Evolutionary conservation across 2,113 vertebrate genomes (phyloP), one percentile per base, ranked within the genome.

Genomic region (Salvelinus namaycush): DNA sequence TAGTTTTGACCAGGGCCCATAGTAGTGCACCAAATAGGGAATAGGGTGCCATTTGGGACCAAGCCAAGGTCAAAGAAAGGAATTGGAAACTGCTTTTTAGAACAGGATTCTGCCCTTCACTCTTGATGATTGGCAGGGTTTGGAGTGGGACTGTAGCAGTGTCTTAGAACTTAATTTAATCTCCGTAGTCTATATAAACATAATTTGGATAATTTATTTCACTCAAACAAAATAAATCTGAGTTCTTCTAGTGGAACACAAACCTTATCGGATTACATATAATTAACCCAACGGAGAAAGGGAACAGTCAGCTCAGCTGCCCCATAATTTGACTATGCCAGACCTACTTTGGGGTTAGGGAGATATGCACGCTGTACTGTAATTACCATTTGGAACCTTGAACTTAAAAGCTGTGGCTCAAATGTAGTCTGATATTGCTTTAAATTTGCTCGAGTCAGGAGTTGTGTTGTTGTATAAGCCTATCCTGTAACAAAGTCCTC

Each of bases 251-350:
- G 22, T 27, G 27, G 73, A 65, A 34, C 60, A 60, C 29, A 5
- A 24, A 70, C 44, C 13, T 31, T 34, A 34, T 72, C 18, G 6
- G 60, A 12, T 27, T 24, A 51, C 44, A 27, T 48, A 39, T 13
- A 71, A 31, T 29, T 48, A 70, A 77, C n/a, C 9, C 13, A 62
- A 62, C 76, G 20, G 69, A 24, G 26, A 31, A 29, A 22, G 49
- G 16, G 48, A 5, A 16, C 49, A 18, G 39, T 44, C 51, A 54
- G 51, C 26, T 27, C 39, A 44, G 70, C 18, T 22, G n/a, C 59
- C n/a, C 51, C 12, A 16, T 9, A 20, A 60, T 60, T 60, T 60
- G 8, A 16, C 49, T 51, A 51, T 16, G 3, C 49, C 49, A 51
- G 49, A 51, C 59, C 59, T 20, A 60, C 59, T 60, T 60, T 8